Conservation (phyloP, 2,113 vertebrate genomes). For the Clarias batrachus region DNA sequence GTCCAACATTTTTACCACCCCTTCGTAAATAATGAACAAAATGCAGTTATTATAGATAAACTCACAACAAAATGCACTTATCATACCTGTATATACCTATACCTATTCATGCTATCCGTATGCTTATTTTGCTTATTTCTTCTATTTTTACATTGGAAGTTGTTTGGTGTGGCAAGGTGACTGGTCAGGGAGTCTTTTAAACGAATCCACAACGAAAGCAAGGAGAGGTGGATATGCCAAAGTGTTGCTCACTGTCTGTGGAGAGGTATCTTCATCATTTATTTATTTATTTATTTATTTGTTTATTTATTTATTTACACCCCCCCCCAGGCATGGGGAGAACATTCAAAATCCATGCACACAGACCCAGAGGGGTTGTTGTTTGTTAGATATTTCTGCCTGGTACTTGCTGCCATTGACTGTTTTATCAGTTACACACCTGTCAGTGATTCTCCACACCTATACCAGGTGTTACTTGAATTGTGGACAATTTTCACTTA, state of each 20-base stretch:
- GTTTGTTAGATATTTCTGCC: neutral
- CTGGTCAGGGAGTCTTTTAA: slow-evolving; percentile 75
- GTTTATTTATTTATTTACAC: neutral
- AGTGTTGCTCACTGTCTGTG: slow-evolving; percentile 76
- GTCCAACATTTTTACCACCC: too few relatives aligned
- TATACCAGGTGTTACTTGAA: neutral
- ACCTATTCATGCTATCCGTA: neutral
- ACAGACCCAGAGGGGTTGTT: too few relatives aligned
- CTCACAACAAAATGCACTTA: neutral
- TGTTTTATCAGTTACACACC: neutral
- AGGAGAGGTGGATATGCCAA: slow-evolving; percentile 74
- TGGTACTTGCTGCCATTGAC: neutral
- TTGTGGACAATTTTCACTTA: neutral
- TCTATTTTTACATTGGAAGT: slow-evolving; percentile 60
- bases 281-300: too few relatives aligned
- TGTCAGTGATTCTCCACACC: too few relatives aligned
- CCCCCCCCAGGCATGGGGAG: too few relatives aligned
- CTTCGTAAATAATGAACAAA: neutral
- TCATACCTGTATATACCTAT: too few relatives aligned
- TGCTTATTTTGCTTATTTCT: neutral
- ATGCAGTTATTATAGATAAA: neutral
- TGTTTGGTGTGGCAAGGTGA: slow-evolving; percentile 83
- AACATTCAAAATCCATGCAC: too few relatives aligned
- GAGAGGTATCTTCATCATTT: slow-evolving; percentile 64
- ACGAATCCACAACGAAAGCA: slow-evolving; percentile 68